Evolutionary conservation across 2,888 invertebrate genomes (phyloP), one percentile per base, ranked within the genome.

Genomic region (Proisotoma minuta): DNA sequence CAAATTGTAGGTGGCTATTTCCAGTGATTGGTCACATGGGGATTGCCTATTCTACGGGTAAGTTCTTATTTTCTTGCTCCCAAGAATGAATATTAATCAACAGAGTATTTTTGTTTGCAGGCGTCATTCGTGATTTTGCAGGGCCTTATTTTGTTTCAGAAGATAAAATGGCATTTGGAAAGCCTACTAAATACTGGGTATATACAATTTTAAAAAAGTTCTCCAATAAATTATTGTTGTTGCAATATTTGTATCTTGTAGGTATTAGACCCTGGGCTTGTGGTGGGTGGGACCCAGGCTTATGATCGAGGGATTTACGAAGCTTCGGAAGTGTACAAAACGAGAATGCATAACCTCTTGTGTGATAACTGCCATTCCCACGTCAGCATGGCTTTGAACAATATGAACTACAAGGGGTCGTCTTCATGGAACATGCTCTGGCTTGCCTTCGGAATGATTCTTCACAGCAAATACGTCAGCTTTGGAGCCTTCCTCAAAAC

Each of bases 21-120:
- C 99, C 99, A n/a, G 84, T 98, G 69, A 88, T 99, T 74, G 99
- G 99, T 0, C 99, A 99, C 77, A 96, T 98, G 94, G 99, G 99
- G 3, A 95, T 96, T 71, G 88, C 87, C 57, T 87, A 87, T 65
- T 91, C 95, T 0, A 84, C 83, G 67, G 92, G 72, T 2, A 54
- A 34, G 27, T 10, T n/a, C 24, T n/a, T 48, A 48, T 48, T n/a
- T n/a, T 48, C 10, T 10, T 48, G 8, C 10, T 48, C 10, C 8
- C 18, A 10, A 10, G 48, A 20, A n/a, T 48, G 20, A 48, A 18
- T 48, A 48, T 48, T n/a, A 53, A 34, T n/a, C 27, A 4, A 29
- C 10, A 5, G 4, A 29, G 56, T 34, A n/a, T 12, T 48, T 15
- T 40, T 15, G 47, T 26, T 43, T 18, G 15, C 23, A 48, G 83